Evolutionary conservation across 1,140 invertebrate genomes (phyloP).

Genomic region (Probaryconus sp.): DNA sequence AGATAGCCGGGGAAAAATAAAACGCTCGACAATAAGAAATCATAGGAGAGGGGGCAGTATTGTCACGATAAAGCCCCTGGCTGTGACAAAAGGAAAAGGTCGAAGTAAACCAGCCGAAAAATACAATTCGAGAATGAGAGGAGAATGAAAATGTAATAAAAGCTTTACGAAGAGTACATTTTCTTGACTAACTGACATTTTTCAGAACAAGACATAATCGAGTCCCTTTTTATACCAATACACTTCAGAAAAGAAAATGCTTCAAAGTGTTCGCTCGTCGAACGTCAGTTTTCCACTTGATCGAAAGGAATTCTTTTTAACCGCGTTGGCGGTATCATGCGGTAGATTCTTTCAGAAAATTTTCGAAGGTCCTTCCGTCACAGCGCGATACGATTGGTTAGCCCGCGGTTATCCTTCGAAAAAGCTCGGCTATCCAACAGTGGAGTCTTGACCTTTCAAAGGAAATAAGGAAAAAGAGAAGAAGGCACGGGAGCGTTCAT

Average conservation of each 20-base stretch:
- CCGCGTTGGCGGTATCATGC: conserved; percentile 10
- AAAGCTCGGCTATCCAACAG: not conserved
- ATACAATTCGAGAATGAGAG: too few species aligned
- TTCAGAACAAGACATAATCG: conserved; percentile 5
- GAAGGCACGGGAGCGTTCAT: conserved; percentile 19
- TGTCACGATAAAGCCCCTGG: too few species aligned
- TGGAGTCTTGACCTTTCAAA: conserved; percentile 22
- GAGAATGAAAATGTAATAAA: not conserved
- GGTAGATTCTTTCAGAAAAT: conserved; percentile 11
- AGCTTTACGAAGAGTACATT: not conserved
- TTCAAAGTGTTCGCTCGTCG: conserved; percentile 3
- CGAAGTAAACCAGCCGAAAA: too few species aligned
- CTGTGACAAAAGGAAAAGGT: too few species aligned
- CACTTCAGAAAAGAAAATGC: not conserved
- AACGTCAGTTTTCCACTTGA: conserved; percentile 19
- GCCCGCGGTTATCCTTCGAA: conserved; percentile 19
- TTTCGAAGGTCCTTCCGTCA: conserved; percentile 23
- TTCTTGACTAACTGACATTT: conserved; percentile 1
- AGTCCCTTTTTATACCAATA: conserved; percentile 4
- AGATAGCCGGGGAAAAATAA: too few species aligned
- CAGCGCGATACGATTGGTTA: conserved; percentile 30
- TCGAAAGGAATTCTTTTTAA: conserved; percentile 16
- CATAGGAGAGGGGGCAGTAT: too few species aligned
- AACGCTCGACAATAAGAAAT: too few species aligned
- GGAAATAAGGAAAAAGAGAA: conserved; percentile 16